These are phyloP conservation scores for Drosophila sulfurigaster DNA, from an alignment of 1,140 invertebrate species.

Conservation along the genomic window DNA sequence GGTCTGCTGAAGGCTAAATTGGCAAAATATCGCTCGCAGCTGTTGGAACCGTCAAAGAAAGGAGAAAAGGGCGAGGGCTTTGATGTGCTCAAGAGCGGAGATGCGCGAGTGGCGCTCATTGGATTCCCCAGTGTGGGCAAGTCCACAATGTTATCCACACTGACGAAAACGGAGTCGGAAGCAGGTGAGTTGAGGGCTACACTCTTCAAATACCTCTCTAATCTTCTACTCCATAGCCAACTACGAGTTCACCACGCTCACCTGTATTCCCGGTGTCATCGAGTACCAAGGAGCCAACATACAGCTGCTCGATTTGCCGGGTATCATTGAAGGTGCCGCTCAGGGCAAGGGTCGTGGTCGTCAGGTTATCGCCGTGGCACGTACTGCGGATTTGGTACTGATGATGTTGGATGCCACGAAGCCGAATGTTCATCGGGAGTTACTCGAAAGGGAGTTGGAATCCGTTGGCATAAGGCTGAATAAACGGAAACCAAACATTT, in stretches of 20 bases:
- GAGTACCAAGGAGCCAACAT: constrained; percentile 99
- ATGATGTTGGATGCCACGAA: constrained; percentile 99
- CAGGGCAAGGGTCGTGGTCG: constrained; percentile 94
- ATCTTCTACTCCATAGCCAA: constrained; percentile 87
- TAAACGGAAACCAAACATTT: constrained; percentile 97
- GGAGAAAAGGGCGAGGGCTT: constrained; percentile 99
- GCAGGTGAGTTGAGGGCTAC: constrained; percentile 73
- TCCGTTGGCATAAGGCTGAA: constrained; percentile 98
- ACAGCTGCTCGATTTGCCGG: constrained; percentile 98
- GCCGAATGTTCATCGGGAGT: constrained; percentile 95
- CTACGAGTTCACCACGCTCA: constrained; percentile 99
- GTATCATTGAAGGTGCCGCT: constrained; percentile 98
- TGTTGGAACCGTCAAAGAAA: constrained; percentile 97
- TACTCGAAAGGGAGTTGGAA: constrained; percentile 97
- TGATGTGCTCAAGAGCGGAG: constrained; percentile 99
- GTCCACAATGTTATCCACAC: constrained; percentile 96
- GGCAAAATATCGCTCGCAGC: constrained; percentile 98
- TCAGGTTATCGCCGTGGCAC: constrained; percentile 97
- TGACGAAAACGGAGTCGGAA: constrained; percentile 98
- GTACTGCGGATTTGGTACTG: constrained; percentile 98
- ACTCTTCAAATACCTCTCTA: background rate
- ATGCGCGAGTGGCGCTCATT: constrained; percentile 99
- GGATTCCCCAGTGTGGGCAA: constrained; percentile 99
- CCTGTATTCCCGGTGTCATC: constrained; percentile 99
- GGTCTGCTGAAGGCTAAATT: constrained; percentile 99